Percentiles rank a stretch among this genome's conserved stretches.
phyloP scores from a whole-genome alignment of 2,888 invertebrate genomes.

The Coleophora flavipennella region DNA sequence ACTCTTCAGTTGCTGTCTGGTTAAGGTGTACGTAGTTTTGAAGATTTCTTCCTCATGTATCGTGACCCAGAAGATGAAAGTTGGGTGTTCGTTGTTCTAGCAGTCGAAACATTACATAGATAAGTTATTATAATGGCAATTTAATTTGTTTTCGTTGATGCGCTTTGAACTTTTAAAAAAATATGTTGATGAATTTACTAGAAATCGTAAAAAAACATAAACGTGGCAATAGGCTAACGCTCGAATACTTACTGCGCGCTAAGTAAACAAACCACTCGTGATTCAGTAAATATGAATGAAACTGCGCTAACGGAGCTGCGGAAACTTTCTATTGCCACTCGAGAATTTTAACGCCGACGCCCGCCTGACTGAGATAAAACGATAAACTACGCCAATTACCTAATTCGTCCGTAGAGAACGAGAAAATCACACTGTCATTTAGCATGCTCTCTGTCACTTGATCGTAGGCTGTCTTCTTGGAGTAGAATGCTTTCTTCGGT shows the following conservation, averaged over 20 bases:
- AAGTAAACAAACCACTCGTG: conserved; percentile 12
- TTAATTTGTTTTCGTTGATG: no score
- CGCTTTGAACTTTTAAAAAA: no score
- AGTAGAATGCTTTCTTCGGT: no score
- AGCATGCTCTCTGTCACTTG: no score
- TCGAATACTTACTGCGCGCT: conserved; percentile 8
- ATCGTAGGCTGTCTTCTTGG: no score
- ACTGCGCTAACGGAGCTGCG: conserved; percentile 15
- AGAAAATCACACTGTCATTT: not conserved
- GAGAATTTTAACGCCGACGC: conserved; percentile 15
- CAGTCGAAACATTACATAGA: no score
- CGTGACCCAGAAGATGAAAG: no score
- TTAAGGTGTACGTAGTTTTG: no score
- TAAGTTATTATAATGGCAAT: no score
- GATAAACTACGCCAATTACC: not conserved
- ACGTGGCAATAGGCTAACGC: conserved; percentile 10
- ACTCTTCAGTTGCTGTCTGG: no score
- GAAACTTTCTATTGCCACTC: conserved; percentile 36
- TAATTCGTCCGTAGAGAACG: conserved; percentile 2
- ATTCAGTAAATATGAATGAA: conserved; percentile 10
- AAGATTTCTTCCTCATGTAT: no score
- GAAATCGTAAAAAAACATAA: conserved; percentile 7
- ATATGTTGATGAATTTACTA: conserved; percentile 16
- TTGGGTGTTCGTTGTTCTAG: no score
- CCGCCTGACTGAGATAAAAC: not conserved